phyloP scores from a whole-genome alignment of 2,888 invertebrate species.

The Clistopyga incitator region DNA sequence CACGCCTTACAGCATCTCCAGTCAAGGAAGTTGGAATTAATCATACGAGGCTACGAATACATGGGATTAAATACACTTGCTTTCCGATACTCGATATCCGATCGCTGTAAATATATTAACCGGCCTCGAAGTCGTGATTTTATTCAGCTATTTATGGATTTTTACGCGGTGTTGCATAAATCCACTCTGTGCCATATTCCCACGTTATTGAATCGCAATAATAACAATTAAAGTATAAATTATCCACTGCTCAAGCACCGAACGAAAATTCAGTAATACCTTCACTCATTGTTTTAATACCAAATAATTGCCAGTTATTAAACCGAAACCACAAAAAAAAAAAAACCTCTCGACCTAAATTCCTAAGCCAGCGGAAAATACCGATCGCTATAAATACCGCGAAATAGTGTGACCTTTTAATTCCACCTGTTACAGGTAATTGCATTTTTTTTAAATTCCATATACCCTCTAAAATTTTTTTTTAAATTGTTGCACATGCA shows the following conservation, averaged over 20 bases:
- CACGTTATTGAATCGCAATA: conserved; percentile 1
- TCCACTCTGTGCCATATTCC: conserved; percentile 12
- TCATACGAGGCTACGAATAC: conserved; percentile 23
- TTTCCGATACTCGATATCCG: conserved; percentile 16
- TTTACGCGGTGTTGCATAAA: conserved; percentile 18
- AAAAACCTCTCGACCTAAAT: too few species aligned
- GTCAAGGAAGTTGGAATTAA: conserved; percentile 50
- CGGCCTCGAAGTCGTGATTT: conserved; percentile 29
- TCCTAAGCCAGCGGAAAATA: too few species aligned
- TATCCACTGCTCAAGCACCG: not conserved
- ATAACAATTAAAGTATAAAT: not conserved
- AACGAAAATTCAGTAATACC: too few species aligned
- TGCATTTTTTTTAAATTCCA: not conserved
- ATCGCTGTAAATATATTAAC: conserved; percentile 39
- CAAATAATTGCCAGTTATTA: too few species aligned
- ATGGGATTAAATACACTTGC: conserved; percentile 9
- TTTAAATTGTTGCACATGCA: conserved; percentile 2
- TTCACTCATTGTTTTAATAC: too few species aligned
- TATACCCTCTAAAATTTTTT: not conserved
- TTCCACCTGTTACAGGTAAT: not conserved
- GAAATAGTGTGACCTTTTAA: not conserved
- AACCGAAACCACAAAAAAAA: too few species aligned
- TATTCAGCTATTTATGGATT: not conserved
- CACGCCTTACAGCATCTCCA: conserved; percentile 35
- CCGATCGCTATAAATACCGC: too few species aligned